These are phyloP conservation scores for Proteles cristata DNA, from an alignment of 2,113 vertebrate species.

Conservation along the genomic window DNA sequence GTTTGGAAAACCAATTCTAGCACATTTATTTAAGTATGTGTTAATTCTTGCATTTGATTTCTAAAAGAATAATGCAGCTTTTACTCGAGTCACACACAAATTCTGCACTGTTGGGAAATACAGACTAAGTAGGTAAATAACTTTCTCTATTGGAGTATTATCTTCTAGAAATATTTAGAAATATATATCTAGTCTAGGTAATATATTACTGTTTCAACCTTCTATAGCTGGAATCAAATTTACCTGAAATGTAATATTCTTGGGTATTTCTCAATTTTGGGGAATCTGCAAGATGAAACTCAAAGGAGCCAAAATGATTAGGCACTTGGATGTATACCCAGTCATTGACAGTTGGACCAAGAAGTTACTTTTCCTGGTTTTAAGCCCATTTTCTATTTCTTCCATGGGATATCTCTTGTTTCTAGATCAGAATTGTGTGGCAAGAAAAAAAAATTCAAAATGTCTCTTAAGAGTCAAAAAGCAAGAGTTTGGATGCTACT, in stretches of 20 bases:
- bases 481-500: background rate
- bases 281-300: background rate
- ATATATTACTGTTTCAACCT: background rate
- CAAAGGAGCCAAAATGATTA: background rate
- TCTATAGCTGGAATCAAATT: background rate
- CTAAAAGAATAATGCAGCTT: background rate
- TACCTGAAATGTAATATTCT: background rate
- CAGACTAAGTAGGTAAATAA: background rate
- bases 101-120: background rate
- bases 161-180: background rate
- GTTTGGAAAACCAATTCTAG: background rate
- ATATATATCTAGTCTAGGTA: background rate
- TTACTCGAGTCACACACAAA: background rate
- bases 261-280: background rate
- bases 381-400: background rate
- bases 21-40: background rate
- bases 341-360: background rate
- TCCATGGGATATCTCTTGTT: background rate
- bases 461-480: background rate
- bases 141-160: background rate
- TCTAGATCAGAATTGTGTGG: background rate
- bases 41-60: constrained; percentile 1
- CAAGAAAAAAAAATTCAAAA: background rate
- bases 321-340: background rate
- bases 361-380: background rate